A percentile compares a stretch with the other conserved stretches of the same genome.
Conservation (phyloP, 2,888 invertebrate genomes). For the Troides aeacus region DNA sequence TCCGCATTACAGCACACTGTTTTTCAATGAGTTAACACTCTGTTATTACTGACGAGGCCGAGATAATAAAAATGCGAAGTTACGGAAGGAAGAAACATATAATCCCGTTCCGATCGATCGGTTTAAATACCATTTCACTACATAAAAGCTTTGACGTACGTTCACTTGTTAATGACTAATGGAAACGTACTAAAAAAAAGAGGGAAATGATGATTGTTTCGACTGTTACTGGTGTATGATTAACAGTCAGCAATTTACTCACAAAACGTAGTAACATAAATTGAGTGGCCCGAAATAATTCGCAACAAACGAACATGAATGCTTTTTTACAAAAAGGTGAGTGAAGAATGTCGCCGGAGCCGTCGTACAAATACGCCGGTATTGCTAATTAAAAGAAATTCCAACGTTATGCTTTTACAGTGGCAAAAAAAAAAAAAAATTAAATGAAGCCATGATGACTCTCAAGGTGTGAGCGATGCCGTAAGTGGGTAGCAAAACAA, state of each 20-base stretch:
- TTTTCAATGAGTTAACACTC: conserved; percentile 50
- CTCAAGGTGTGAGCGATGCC: conserved; percentile 68
- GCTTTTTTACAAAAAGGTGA: conserved; percentile 39
- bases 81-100: conserved; percentile 60
- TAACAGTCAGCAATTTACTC: background rate
- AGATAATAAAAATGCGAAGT: conserved; percentile 47
- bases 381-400: conserved; percentile 70
- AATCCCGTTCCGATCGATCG: conserved; percentile 59
- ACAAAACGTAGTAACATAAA: background rate
- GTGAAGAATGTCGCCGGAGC: conserved; percentile 47
- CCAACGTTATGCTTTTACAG: conserved; percentile 55
- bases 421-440: conserved; percentile 48
- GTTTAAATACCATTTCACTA: conserved; percentile 52
- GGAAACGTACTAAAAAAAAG: background rate
- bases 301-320: conserved; percentile 34
- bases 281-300: conserved; percentile 11
- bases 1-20: conserved; percentile 44
- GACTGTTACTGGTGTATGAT: background rate
- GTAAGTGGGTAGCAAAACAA: conserved; percentile 61
- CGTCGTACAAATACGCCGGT: conserved; percentile 50
- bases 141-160: conserved; percentile 50
- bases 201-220: background rate
- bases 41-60: conserved; percentile 65
- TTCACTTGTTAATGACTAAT: conserved; percentile 48
- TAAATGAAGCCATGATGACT: conserved; percentile 57